A percentile compares a stretch with the other conserved stretches of the same genome.
These are phyloP conservation scores for Heliocidaris erythrogramma DNA, from an alignment of 35 echinoderm and acorn worm genomes.

Conservation along the genomic window DNA sequence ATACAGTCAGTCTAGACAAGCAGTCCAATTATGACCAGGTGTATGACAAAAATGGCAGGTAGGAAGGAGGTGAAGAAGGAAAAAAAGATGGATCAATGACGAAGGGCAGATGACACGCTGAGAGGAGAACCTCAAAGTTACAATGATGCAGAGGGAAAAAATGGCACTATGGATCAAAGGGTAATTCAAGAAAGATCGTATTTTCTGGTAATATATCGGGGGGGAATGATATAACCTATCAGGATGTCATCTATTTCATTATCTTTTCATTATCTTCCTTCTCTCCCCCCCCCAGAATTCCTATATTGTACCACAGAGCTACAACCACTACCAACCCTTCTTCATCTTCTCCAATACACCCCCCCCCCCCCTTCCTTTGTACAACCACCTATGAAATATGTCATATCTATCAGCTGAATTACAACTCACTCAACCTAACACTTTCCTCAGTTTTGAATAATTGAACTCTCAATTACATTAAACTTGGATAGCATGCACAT, in stretches of 20 bases:
- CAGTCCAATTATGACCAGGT: slow-evolving; percentile 29
- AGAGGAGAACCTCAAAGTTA: not conserved
- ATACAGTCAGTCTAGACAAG: slow-evolving; percentile 13
- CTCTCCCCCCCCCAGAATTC: too few species aligned
- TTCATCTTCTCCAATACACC: not conserved
- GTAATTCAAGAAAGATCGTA: too few species aligned
- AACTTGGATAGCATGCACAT: slow-evolving; percentile 30
- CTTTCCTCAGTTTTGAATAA: slow-evolving; percentile 36
- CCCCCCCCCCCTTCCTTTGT: not conserved
- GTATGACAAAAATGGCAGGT: not conserved
- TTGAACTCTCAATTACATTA: slow-evolving; percentile 46
- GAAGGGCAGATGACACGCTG: not conserved
- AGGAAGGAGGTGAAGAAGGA: not conserved
- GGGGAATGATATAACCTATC: too few species aligned
- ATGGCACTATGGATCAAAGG: too few species aligned
- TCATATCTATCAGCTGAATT: slow-evolving; percentile 24
- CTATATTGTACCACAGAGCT: too few species aligned
- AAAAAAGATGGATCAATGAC: not conserved
- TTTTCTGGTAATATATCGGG: too few species aligned
- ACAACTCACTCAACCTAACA: slow-evolving; percentile 20
- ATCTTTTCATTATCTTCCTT: too few species aligned
- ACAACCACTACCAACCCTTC: not conserved
- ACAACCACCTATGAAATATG: not conserved
- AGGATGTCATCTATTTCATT: too few species aligned
- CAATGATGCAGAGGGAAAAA: too few species aligned